Percentiles rank a stretch among this genome's conserved stretches.
Evolutionary conservation across 1,140 invertebrate genomes (phyloP).

Genomic region (Dysdera silvatica): DNA sequence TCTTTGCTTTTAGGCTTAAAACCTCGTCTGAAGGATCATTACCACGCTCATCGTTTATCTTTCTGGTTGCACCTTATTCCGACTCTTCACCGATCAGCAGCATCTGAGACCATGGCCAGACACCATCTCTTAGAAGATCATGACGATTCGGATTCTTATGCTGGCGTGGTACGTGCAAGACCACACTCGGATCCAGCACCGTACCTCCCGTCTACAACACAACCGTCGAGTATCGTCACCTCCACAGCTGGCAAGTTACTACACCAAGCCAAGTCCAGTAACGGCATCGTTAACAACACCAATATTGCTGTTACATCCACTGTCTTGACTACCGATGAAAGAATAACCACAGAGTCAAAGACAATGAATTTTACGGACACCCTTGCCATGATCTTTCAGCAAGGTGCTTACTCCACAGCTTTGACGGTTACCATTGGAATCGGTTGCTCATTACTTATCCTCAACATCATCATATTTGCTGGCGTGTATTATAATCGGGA

Average conservation of each 20-base stretch:
- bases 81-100: slow-evolving; percentile 62
- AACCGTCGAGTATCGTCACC: not conserved
- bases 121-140: slow-evolving; percentile 73
- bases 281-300: not conserved
- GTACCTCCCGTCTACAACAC: slow-evolving; percentile 6
- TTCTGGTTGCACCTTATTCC: slow-evolving; percentile 85
- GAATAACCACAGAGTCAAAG: slow-evolving; percentile 4
- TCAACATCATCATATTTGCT: slow-evolving; percentile 89
- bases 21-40: slow-evolving; percentile 68
- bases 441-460: slow-evolving; percentile 75
- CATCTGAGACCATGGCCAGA: not conserved
- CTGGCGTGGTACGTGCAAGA: slow-evolving; percentile 39
- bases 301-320: slow-evolving; percentile 4
- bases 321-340: slow-evolving; percentile 18
- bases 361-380: slow-evolving; percentile 24
- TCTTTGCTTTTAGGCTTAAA: slow-evolving; percentile 52
- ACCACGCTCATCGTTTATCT: slow-evolving; percentile 82
- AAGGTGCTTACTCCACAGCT: slow-evolving; percentile 73
- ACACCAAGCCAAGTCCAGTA: too few relatives aligned
- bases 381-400: slow-evolving; percentile 35
- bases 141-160: slow-evolving; percentile 44
- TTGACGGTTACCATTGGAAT: slow-evolving; percentile 87
- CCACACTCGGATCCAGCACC: not conserved
- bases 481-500: slow-evolving; percentile 81
- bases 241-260: too few relatives aligned